A percentile compares a stretch with the other conserved stretches of the same genome.
phyloP scores from a whole-genome alignment of 2,888 invertebrate genomes.

The Didymodactylos carnosus region DNA sequence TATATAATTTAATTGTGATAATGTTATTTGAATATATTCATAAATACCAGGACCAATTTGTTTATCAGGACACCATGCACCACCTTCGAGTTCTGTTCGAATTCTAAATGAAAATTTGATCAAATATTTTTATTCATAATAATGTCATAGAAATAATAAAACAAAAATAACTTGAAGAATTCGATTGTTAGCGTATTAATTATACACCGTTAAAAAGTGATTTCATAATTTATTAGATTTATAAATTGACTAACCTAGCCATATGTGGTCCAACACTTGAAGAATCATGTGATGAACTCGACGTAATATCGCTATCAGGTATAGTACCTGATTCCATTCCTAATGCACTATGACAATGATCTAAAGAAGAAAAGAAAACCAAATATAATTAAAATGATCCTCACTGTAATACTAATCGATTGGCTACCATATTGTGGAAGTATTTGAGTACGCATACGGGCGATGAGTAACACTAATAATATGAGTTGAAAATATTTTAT shows the following conservation, averaged over 20 bases:
- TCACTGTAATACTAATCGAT: no score
- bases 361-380: not conserved
- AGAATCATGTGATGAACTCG: conserved; percentile 63
- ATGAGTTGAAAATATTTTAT: no score
- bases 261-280: conserved; percentile 65
- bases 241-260: conserved; percentile 46
- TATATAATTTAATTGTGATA: conserved; percentile 56
- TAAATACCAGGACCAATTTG: conserved; percentile 47
- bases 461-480: no score
- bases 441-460: no score
- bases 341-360: conserved; percentile 51
- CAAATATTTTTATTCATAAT: no score
- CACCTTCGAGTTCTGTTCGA: conserved; percentile 58
- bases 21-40: conserved; percentile 62
- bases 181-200: no score
- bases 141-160: no score
- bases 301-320: conserved; percentile 56
- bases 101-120: conserved; percentile 51
- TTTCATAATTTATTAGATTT: not conserved
- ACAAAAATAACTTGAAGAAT: no score
- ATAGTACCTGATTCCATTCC: conserved; percentile 68
- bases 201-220: no score
- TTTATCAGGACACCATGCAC: conserved; percentile 74
- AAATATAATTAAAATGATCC: not conserved
- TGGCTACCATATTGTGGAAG: no score